Conservation (phyloP, 2,888 invertebrate genomes). For the Oscheius sp. region DNA sequence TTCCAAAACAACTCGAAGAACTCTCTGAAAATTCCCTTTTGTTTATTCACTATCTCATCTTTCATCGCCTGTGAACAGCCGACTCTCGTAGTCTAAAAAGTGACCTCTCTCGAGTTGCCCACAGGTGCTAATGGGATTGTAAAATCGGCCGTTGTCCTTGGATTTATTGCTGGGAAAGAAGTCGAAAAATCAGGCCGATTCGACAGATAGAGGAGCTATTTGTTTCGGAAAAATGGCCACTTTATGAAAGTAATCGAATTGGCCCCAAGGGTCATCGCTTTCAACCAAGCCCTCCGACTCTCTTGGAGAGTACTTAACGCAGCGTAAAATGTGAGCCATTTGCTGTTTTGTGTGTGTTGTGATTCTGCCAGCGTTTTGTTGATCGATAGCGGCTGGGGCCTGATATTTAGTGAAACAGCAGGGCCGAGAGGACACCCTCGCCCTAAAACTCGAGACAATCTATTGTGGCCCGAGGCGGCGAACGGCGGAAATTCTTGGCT, state of each 20-base stretch:
- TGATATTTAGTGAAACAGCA: constrained; percentile 18
- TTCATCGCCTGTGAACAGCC: neutral
- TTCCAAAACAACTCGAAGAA: constrained; percentile 61
- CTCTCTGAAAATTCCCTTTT: constrained; percentile 48
- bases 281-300: too few species aligned
- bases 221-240: too few species aligned
- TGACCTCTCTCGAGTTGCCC: neutral
- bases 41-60: neutral
- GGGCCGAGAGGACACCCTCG: too few species aligned
- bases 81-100: neutral
- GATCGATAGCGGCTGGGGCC: constrained; percentile 24
- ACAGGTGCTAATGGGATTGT: neutral
- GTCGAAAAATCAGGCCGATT: too few species aligned
- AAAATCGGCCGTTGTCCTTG: too few species aligned
- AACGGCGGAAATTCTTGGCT: neutral
- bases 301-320: constrained; percentile 14
- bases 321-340: too few species aligned
- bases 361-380: constrained; percentile 3
- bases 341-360: constrained; percentile 16
- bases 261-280: too few species aligned
- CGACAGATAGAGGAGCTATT: too few species aligned
- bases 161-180: too few species aligned
- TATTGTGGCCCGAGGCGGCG: neutral
- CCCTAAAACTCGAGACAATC: too few species aligned
- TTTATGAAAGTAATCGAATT: too few species aligned